These are phyloP conservation scores for Saxicola maurus DNA, from an alignment of 2,797 vertebrate genomes.

Conservation along the genomic window DNA sequence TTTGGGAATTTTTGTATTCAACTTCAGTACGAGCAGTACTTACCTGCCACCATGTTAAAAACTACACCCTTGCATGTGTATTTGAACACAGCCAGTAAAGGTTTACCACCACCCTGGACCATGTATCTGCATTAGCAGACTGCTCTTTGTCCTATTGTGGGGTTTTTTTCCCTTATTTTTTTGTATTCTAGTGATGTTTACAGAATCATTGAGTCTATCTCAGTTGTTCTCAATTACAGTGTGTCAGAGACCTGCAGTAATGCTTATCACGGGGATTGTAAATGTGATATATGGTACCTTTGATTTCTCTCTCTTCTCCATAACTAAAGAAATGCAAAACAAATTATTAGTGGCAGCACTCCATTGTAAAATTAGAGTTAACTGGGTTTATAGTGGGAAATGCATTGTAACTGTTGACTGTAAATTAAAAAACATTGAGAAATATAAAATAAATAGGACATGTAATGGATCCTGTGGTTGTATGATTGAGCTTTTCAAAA, in stretches of 20 bases:
- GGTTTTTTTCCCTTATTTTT: neutral
- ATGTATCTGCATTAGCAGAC: neutral
- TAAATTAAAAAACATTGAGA: neutral
- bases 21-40: neutral
- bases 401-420: neutral
- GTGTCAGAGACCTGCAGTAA: neutral
- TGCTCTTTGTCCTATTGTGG: neutral
- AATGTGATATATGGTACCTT: neutral
- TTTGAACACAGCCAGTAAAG: neutral
- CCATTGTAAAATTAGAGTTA: neutral
- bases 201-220: neutral
- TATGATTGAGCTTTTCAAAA: neutral
- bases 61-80: neutral
- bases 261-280: neutral
- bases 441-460: conserved; percentile 12
- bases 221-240: neutral
- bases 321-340: neutral
- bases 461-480: neutral
- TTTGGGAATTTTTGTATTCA: conserved; percentile 5
- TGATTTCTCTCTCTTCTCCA: conserved; percentile 3
- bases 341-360: neutral
- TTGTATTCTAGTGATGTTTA: neutral
- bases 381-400: conserved; percentile 5
- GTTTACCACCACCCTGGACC: neutral
- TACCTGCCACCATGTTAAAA: neutral